Evolutionary conservation across 2,888 invertebrate genomes (phyloP).

Genomic region (Platycnemis pennipes): DNA sequence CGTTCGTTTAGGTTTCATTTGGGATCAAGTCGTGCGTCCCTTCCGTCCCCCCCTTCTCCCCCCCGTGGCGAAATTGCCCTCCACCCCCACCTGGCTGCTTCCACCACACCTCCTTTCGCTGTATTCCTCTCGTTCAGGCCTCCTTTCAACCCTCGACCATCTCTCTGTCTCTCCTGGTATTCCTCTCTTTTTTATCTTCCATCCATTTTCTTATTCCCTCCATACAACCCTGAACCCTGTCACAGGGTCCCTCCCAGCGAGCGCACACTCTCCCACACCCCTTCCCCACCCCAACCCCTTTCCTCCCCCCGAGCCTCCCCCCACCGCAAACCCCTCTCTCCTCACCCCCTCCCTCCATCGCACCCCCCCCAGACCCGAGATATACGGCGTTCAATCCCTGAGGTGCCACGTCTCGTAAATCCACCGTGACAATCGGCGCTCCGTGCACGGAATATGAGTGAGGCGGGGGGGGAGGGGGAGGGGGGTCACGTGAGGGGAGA

Average conservation of each 20-base stretch:
- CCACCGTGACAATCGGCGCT: slow-evolving; percentile 61
- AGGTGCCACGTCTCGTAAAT: slow-evolving; percentile 58
- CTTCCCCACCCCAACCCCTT: not conserved
- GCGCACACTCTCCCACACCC: not conserved
- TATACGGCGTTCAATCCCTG: slow-evolving; percentile 42
- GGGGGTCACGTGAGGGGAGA: not conserved
- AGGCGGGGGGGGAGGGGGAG: not conserved
- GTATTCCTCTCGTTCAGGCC: too few relatives aligned
- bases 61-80: too few relatives aligned
- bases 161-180: not conserved
- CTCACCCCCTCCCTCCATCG: not conserved
- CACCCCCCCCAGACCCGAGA: not conserved
- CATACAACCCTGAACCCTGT: not conserved
- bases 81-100: too few relatives aligned
- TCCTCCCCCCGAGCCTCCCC: not conserved
- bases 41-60: not conserved
- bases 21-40: not conserved
- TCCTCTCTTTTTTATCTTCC: not conserved
- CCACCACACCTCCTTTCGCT: too few relatives aligned
- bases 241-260: not conserved
- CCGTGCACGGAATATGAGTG: slow-evolving; percentile 59
- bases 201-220: not conserved
- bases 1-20: not conserved
- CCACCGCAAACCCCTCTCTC: not conserved
- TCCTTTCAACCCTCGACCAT: not conserved